Percentiles rank a stretch among this genome's conserved stretches.
phyloP scores from a whole-genome alignment of 1,140 invertebrate species.

The Platyura marginata region DNA sequence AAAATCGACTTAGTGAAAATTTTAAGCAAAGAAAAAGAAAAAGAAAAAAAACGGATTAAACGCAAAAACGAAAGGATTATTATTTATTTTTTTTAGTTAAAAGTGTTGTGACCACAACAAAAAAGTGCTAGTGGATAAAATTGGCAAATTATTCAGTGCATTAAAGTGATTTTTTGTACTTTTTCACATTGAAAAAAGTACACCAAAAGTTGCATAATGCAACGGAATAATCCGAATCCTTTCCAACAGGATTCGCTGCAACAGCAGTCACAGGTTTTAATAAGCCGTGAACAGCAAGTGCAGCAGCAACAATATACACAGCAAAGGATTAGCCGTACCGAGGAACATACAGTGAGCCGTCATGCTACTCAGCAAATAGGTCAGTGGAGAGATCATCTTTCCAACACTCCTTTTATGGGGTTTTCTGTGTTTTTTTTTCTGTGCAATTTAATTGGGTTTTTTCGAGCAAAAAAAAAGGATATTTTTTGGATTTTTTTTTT shows the following conservation, averaged over 20 bases:
- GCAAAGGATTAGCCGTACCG: slow-evolving; percentile 46
- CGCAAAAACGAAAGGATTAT: slow-evolving; percentile 7
- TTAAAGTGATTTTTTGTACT: neutral
- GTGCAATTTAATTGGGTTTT: too few relatives aligned
- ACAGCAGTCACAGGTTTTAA: slow-evolving; percentile 9
- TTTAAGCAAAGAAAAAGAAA: too few relatives aligned
- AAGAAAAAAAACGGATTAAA: too few relatives aligned
- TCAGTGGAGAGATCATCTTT: slow-evolving; percentile 25
- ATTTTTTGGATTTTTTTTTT: too few relatives aligned
- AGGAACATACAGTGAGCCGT: slow-evolving; percentile 54
- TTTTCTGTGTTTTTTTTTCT: neutral
- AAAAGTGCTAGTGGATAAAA: too few relatives aligned
- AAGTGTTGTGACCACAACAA: too few relatives aligned
- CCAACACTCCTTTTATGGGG: neutral
- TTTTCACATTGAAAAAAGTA: neutral
- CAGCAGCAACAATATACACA: slow-evolving; percentile 36
- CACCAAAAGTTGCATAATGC: slow-evolving; percentile 18
- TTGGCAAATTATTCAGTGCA: neutral
- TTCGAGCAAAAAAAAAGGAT: too few relatives aligned
- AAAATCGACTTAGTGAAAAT: slow-evolving; percentile 4
- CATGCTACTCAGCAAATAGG: slow-evolving; percentile 62
- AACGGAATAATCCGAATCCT: slow-evolving; percentile 25
- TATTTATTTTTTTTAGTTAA: slow-evolving; percentile 7
- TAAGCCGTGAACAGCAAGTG: slow-evolving; percentile 30
- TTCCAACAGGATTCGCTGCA: slow-evolving; percentile 22